phyloP scores from a whole-genome alignment of 1,140 invertebrate species.

The Homalodisca vitripennis region DNA sequence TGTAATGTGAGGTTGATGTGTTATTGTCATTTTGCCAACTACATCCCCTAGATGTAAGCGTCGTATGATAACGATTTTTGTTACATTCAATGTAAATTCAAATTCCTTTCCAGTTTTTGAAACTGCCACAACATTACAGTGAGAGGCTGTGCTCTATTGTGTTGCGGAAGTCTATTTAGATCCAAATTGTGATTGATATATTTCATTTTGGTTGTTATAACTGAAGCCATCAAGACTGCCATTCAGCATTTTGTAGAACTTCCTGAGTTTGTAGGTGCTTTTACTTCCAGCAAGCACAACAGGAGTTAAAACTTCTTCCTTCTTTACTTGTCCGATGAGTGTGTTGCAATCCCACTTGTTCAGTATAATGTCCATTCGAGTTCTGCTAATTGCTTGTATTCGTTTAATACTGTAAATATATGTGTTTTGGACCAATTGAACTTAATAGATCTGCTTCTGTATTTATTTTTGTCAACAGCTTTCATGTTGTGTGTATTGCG shows the following conservation, averaged over 20 bases:
- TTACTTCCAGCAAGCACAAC: background rate
- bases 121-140: slow-evolving; percentile 10
- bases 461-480: slow-evolving; percentile 15
- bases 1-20: slow-evolving; percentile 30
- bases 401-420: slow-evolving; percentile 11
- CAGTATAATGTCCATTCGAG: background rate
- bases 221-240: slow-evolving; percentile 11
- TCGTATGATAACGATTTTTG: background rate
- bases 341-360: background rate
- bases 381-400: background rate
- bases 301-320: background rate
- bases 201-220: too few species aligned
- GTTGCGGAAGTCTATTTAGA: too few species aligned
- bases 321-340: background rate
- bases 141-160: too few species aligned
- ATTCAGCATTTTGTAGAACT: slow-evolving; percentile 18
- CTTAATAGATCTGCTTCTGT: background rate
- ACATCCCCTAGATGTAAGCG: slow-evolving; percentile 8
- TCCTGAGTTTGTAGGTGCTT: background rate
- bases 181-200: too few species aligned
- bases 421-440: slow-evolving; percentile 10
- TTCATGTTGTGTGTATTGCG: background rate
- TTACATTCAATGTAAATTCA: slow-evolving; percentile 1
- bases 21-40: slow-evolving; percentile 27
- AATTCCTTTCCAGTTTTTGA: background rate